Evolutionary conservation across 2,797 vertebrate genomes (phyloP).

Genomic region (Percopsis omiscomaycus): DNA sequence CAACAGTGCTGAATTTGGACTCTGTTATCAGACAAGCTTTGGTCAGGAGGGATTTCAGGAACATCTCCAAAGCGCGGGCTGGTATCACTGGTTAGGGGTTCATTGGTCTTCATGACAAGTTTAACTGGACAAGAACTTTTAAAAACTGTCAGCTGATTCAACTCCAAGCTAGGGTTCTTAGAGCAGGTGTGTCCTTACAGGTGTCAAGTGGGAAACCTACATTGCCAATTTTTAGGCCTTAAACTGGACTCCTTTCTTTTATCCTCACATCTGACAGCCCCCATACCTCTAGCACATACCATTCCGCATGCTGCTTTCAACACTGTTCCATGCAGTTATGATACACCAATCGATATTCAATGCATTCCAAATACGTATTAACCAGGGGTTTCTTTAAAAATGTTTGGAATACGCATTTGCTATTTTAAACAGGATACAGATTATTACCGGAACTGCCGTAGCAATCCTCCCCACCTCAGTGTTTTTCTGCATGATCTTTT

Average conservation of each 20-base stretch:
- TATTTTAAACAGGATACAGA: constrained; percentile 73
- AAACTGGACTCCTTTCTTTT: neutral
- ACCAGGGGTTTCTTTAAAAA: no score
- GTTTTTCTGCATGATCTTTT: constrained; percentile 82
- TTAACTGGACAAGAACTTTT: no score
- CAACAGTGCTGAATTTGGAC: constrained; percentile 67
- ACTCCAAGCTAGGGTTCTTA: no score
- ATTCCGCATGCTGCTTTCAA: no score
- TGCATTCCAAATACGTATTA: no score
- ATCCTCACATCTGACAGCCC: no score
- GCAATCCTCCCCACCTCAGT: constrained; percentile 77
- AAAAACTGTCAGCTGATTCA: no score
- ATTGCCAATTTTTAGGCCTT: neutral
- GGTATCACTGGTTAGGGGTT: constrained; percentile 49
- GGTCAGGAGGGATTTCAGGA: constrained; percentile 73
- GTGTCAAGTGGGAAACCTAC: no score
- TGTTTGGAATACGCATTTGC: neutral
- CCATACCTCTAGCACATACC: no score
- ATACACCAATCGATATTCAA: no score
- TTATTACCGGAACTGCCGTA: constrained; percentile 76
- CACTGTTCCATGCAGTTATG: no score
- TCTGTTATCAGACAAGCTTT: constrained; percentile 72
- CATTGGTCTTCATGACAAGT: neutral
- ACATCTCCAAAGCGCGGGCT: constrained; percentile 79
- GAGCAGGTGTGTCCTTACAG: no score